Evolutionary conservation across 2,797 vertebrate species (phyloP), one percentile per base, ranked within the genome.

Genomic region (Crotalus adamanteus): DNA sequence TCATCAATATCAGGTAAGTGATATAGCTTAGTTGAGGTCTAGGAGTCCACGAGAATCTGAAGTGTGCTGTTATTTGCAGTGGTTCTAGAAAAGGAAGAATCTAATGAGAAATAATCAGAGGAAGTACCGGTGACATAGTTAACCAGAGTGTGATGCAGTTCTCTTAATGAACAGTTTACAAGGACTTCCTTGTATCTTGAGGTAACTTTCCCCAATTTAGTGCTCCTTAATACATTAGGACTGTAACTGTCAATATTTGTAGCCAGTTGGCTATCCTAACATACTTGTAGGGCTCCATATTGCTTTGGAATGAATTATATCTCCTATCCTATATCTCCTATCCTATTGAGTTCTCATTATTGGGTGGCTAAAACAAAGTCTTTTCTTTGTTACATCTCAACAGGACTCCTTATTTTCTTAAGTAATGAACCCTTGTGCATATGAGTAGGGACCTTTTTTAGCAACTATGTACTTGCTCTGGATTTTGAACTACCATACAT

Each of bases 1-100:
- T 99, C 96, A 99, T 99, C 98, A 99, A 99, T 96, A 98, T 99
- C 97, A 99, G 99, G 99, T 99, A 98, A 96, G 97, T 96, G 85
- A 0, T 0, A 26, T 78, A 87, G 73, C 4, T 28, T 47, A 42
- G 2, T 0, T 63, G 65, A 7, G 42, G 22, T 6, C 20, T 16
- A 59, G 51, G 91, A 53, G 25, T 69, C 28, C 8, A 53, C 87
- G 51, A 55, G n/a, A 88, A 4, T 69, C 16, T 65, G 86, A 31
- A 42, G 31, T 47, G 18, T 25, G 16, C 11, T 3, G 1, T 53
- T 92, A 3, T 31, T 25, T 87, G 18, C 51, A 28, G 18, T 61
- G 20, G 26, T 16, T 59, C 26, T 47, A 53, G 42, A 53, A 18
- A 9, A 60, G 20, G 8, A 73, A 22, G 7, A 87, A 3, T 56